These are phyloP conservation scores for Spea bombifrons DNA, from an alignment of 2,113 vertebrate genomes.

Conservation along the genomic window DNA sequence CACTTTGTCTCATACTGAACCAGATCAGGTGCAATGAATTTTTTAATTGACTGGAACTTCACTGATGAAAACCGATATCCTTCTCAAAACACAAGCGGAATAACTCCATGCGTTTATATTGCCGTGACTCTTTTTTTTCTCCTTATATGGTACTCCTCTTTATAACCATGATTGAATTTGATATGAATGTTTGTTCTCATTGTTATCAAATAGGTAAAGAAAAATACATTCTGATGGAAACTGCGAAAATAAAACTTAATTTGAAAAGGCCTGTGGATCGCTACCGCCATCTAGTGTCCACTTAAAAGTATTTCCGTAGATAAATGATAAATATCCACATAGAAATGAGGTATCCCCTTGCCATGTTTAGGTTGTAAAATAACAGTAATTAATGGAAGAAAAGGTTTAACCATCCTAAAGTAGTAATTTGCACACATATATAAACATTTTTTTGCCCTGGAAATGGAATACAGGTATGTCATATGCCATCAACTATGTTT, in stretches of 20 bases:
- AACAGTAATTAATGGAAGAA: no score
- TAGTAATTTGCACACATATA: no score
- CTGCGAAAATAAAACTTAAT: neutral
- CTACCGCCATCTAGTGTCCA: conserved; percentile 36
- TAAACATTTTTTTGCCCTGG: no score
- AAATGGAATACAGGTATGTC: no score
- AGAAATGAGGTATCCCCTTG: no score
- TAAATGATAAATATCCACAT: no score
- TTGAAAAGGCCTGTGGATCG: neutral
- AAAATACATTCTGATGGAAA: neutral
- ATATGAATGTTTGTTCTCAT: conserved; percentile 4
- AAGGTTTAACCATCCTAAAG: no score
- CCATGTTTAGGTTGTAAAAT: no score
- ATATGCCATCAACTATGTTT: no score
- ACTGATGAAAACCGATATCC: conserved; percentile 2
- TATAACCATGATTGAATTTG: conserved; percentile 1
- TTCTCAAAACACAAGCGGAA: neutral
- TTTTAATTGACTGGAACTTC: neutral
- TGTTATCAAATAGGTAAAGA: neutral
- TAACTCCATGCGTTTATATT: neutral
- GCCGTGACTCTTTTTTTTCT: neutral
- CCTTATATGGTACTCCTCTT: neutral
- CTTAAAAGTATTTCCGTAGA: neutral
- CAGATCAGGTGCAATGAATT: no score
- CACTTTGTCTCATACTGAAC: no score